phyloP scores from a whole-genome alignment of 2,113 vertebrate genomes.

The Macquaria australasica region DNA sequence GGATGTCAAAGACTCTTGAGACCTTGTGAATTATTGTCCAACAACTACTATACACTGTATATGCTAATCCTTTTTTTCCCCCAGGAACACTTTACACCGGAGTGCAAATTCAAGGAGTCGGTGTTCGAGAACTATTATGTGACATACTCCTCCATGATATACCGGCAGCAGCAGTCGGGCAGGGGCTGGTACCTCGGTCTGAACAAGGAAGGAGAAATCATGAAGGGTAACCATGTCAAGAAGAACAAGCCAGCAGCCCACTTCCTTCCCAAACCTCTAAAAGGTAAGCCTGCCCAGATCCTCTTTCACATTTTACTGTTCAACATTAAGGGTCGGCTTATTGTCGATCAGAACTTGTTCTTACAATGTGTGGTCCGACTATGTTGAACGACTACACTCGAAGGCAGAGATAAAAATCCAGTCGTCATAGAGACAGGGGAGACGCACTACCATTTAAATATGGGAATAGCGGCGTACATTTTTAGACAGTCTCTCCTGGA shows the following conservation, averaged over 20 bases:
- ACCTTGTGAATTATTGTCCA: conserved; percentile 35
- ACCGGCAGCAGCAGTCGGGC: conserved; percentile 98
- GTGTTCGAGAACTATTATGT: conserved; percentile 99
- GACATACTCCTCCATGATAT: conserved; percentile 99
- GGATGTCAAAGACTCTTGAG: conserved; percentile 31
- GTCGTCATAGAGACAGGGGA: background rate
- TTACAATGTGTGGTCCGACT: background rate
- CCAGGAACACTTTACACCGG: conserved; percentile 98
- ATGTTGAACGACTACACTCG: too few relatives aligned
- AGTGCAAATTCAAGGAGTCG: conserved; percentile 99
- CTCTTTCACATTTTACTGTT: background rate
- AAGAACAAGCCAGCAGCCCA: conserved; percentile 99
- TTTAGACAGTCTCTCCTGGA: background rate
- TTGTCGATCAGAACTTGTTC: background rate
- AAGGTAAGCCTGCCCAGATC: conserved; percentile 86
- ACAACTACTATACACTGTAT: conserved; percentile 26
- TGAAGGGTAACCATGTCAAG: conserved; percentile 99
- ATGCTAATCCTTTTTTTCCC: conserved; percentile 29
- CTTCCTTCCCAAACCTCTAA: conserved; percentile 98
- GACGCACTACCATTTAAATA: background rate
- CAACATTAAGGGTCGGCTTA: background rate
- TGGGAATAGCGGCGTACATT: background rate
- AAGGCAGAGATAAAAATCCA: too few relatives aligned
- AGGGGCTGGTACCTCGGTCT: conserved; percentile 99
- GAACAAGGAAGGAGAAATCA: conserved; percentile 99